These are phyloP conservation scores for Melopsittacus undulatus DNA, from an alignment of 2,797 vertebrate species.

Conservation along the genomic window DNA sequence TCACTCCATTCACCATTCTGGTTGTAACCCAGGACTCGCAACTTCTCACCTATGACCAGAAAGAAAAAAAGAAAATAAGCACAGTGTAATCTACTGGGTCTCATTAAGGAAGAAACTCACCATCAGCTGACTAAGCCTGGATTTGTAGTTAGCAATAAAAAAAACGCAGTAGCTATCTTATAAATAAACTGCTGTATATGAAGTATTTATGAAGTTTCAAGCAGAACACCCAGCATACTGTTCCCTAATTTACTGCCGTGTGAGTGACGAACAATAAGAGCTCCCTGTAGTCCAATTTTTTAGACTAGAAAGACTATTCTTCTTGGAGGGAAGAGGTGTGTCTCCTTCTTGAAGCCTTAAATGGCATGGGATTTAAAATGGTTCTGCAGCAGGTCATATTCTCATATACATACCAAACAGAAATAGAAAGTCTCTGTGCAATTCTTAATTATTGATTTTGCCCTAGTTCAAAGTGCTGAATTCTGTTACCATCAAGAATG, in stretches of 20 bases:
- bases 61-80: neutral
- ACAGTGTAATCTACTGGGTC: neutral
- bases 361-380: neutral
- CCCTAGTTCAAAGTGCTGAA: neutral
- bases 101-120: neutral
- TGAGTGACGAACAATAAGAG: neutral
- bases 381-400: neutral
- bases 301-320: neutral
- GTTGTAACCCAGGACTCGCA: conserved; percentile 97
- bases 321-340: neutral
- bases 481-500: neutral
- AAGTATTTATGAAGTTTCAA: neutral
- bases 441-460: neutral
- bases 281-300: neutral
- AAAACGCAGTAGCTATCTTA: neutral
- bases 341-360: neutral
- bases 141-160: neutral
- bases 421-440: neutral
- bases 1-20: conserved; percentile 99
- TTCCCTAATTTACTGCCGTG: neutral
- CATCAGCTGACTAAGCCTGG: neutral
- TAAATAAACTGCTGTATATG: neutral
- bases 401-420: neutral
- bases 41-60: conserved; percentile 88
- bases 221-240: neutral